Percentiles rank a stretch among this genome's conserved stretches.
Evolutionary conservation across 1,140 invertebrate genomes (phyloP).

Genomic region (Eupristina koningsbergeri): DNA sequence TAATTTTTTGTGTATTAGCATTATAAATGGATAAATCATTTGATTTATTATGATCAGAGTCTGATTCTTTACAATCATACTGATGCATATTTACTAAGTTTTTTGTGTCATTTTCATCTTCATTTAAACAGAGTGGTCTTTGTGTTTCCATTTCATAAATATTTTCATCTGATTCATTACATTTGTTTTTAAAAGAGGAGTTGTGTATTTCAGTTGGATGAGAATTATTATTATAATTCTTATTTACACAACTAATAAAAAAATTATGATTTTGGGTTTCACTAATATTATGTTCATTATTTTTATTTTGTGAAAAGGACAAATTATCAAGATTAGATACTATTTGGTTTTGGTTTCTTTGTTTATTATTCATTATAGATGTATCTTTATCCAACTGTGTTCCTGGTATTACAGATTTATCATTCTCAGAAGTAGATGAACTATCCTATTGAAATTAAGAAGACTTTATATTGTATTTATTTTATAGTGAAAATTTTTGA

Average conservation of each 20-base stretch:
- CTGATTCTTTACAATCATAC: background rate
- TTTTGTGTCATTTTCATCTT: background rate
- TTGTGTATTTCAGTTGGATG: constrained; percentile 15
- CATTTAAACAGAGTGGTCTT: constrained; percentile 14
- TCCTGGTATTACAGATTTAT: constrained; percentile 53
- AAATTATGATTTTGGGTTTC: constrained; percentile 49
- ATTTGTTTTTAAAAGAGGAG: background rate
- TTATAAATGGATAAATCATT: constrained; percentile 21
- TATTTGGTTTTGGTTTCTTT: background rate
- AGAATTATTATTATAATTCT: constrained; percentile 19
- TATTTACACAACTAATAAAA: background rate
- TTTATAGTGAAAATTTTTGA: constrained; percentile 23
- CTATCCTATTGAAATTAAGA: constrained; percentile 50
- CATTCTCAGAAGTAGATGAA: constrained; percentile 45
- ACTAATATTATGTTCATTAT: constrained; percentile 35
- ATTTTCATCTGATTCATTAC: constrained; percentile 22
- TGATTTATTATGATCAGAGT: background rate
- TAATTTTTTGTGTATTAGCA: constrained; percentile 34
- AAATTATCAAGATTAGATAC: constrained; percentile 11
- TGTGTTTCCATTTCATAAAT: constrained; percentile 50
- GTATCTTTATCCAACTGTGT: constrained; percentile 51
- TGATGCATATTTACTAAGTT: constrained; percentile 31
- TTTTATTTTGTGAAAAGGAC: constrained; percentile 23
- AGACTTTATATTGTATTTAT: background rate
- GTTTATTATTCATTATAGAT: constrained; percentile 40